Evolutionary conservation across 2,888 invertebrate genomes (phyloP).

Genomic region (Rhingia campestris): DNA sequence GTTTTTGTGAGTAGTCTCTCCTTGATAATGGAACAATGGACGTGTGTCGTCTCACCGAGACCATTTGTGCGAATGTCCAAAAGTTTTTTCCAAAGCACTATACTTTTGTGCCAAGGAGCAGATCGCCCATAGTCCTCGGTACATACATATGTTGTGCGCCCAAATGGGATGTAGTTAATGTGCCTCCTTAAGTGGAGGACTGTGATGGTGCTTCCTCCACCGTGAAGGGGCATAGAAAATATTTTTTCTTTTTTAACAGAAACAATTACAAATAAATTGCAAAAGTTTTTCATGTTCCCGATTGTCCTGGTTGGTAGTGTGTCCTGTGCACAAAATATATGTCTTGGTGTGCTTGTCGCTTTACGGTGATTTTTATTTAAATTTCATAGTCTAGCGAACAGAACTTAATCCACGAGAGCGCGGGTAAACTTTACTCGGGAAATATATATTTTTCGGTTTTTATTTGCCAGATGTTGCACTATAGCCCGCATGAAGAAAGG

Average conservation of each 20-base stretch:
- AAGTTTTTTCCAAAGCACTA: constrained; percentile 27
- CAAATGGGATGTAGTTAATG: background rate
- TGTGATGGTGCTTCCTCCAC: background rate
- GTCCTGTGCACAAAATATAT: background rate
- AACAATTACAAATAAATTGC: constrained; percentile 45
- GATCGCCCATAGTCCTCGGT: background rate
- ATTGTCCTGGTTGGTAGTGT: constrained; percentile 5
- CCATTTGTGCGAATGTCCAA: constrained; percentile 24
- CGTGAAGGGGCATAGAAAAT: constrained; percentile 17
- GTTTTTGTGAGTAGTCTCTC: background rate
- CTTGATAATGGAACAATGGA: constrained; percentile 11
- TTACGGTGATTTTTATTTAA: constrained; percentile 26
- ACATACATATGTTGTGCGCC: background rate
- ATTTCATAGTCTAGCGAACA: constrained; percentile 40
- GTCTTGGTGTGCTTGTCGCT: background rate
- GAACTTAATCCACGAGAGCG: constrained; percentile 26
- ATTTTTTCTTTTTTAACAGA: constrained; percentile 6
- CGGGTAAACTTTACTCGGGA: constrained; percentile 17
- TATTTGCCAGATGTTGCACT: constrained; percentile 29
- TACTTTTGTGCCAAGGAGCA: background rate
- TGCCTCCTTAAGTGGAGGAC: background rate
- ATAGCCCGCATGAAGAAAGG: background rate
- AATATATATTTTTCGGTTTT: constrained; percentile 3
- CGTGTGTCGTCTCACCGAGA: background rate
- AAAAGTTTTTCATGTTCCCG: constrained; percentile 32